Conservation (phyloP, 2,113 vertebrate genomes). For the Seriola aureovittata region DNA sequence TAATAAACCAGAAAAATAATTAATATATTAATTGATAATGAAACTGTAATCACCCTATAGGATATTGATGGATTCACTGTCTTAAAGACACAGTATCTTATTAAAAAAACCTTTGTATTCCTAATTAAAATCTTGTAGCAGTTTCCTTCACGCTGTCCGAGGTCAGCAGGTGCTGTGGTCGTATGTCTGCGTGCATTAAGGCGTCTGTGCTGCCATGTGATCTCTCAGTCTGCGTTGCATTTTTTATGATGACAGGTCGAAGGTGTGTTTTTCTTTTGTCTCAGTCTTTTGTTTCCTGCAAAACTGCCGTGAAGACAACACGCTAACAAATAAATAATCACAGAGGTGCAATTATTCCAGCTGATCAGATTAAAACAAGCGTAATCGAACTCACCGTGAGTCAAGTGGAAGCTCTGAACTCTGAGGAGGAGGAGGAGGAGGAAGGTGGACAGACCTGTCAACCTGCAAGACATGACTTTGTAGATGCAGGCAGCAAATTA, state of each 20-base stretch:
- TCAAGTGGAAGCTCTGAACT: constrained; percentile 1
- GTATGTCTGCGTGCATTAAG: constrained; percentile 14
- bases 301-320: not conserved
- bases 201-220: constrained; percentile 36
- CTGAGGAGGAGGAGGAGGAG: constrained; percentile 34
- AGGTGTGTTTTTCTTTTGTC: constrained; percentile 46
- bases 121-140: too few species aligned
- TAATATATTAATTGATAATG: not conserved
- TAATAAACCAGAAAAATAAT: not conserved
- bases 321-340: not conserved
- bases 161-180: constrained; percentile 10
- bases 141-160: not conserved
- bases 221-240: constrained; percentile 49
- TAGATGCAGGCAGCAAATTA: not conserved
- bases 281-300: constrained; percentile 22
- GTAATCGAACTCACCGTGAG: constrained; percentile 44
- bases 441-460: not conserved
- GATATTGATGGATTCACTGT: not conserved
- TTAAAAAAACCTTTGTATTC: not conserved
- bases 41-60: not conserved
- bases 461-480: constrained; percentile 36
- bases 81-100: not conserved
- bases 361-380: not conserved
- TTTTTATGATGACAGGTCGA: constrained; percentile 50
- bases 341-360: not conserved